Conservation (phyloP, 92 coral and sea anemone genomes). For the Chrysogorgia sp. region DNA sequence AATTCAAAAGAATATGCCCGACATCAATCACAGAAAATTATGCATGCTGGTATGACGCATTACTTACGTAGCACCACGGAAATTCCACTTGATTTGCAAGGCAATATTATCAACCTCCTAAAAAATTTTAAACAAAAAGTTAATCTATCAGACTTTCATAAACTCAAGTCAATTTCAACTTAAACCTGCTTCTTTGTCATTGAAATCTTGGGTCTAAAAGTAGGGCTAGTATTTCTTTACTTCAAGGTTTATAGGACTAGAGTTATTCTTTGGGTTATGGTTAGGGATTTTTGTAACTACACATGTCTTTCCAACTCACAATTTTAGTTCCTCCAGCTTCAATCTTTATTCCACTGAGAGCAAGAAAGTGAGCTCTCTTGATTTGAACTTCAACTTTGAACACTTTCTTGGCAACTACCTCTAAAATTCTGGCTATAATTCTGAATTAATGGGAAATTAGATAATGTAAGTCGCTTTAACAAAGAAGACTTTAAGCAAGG, state of each 20-base stretch:
- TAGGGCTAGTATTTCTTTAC: no score
- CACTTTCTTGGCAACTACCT: conserved; percentile 9
- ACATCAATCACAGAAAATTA: no score
- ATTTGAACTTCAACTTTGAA: conserved; percentile 30
- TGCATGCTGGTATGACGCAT: no score
- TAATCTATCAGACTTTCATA: neutral
- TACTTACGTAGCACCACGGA: conserved; percentile 75
- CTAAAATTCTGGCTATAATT: conserved; percentile 27
- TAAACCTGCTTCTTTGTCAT: no score
- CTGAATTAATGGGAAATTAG: neutral
- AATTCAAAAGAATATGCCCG: no score
- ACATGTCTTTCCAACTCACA: no score
- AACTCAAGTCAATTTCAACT: no score
- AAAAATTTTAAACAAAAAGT: neutral
- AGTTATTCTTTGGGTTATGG: no score
- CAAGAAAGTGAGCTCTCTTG: conserved; percentile 27
- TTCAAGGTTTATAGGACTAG: no score
- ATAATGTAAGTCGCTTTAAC: neutral
- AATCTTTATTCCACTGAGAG: conserved; percentile 13
- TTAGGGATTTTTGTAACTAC: no score
- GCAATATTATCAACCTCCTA: conserved; percentile 83
- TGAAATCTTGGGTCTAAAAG: no score
- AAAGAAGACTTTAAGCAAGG: neutral
- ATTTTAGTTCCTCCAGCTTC: conserved; percentile 19
- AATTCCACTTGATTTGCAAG: conserved; percentile 80